phyloP scores from a whole-genome alignment of 2,888 invertebrate species.

The Ariolimax columbianus region DNA sequence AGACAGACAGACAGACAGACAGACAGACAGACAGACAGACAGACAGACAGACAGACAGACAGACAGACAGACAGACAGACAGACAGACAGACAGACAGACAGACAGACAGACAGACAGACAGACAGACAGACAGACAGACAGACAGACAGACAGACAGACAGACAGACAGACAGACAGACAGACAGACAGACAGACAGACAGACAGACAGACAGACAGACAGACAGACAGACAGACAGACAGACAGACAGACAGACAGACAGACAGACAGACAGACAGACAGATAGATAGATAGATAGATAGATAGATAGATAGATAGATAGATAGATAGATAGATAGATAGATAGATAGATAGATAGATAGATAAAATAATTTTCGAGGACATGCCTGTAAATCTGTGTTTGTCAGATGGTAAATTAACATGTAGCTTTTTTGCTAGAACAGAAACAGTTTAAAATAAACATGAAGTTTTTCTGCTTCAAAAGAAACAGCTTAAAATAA shows the following conservation, averaged over 20 bases:
- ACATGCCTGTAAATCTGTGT: background rate
- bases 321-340: conserved; percentile 36
- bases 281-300: too few relatives aligned
- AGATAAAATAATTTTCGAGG: too few relatives aligned
- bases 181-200: conserved; percentile 44
- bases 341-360: too few relatives aligned
- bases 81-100: conserved; percentile 33
- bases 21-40: conserved; percentile 36
- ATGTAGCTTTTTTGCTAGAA: too few relatives aligned
- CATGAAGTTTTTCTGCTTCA: too few relatives aligned
- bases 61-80: conserved; percentile 37
- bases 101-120: conserved; percentile 27
- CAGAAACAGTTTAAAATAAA: too few relatives aligned
- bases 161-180: conserved; percentile 36
- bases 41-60: conserved; percentile 29
- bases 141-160: conserved; percentile 32
- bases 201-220: conserved; percentile 36
- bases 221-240: conserved; percentile 29
- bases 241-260: conserved; percentile 33
- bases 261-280: too few relatives aligned
- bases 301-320: conserved; percentile 33
- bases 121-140: conserved; percentile 34
- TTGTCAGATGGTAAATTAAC: too few relatives aligned
- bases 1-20: conserved; percentile 34
- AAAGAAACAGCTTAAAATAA: too few relatives aligned